These are phyloP conservation scores for Machimus rusticus DNA, from an alignment of 2,888 invertebrate species.

Conservation along the genomic window DNA sequence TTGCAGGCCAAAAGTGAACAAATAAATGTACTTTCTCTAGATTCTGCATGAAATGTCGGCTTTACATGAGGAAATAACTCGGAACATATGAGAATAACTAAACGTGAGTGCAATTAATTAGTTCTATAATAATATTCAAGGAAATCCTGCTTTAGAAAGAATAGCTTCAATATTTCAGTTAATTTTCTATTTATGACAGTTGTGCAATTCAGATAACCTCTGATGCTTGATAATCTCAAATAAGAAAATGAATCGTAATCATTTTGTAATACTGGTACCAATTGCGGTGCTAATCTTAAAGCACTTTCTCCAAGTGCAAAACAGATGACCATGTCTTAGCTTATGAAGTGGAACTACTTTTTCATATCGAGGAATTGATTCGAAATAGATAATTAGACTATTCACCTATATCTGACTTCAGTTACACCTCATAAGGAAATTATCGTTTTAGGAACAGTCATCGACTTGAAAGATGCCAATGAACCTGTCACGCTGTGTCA, in stretches of 20 bases:
- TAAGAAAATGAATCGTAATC: neutral
- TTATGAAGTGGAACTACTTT: neutral
- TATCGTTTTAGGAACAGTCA: neutral
- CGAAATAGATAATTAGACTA: neutral
- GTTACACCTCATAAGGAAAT: neutral
- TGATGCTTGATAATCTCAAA: neutral
- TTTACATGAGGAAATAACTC: neutral
- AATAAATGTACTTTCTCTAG: neutral
- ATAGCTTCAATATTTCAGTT: neutral
- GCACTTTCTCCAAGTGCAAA: neutral
- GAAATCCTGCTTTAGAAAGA: neutral
- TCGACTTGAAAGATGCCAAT: neutral
- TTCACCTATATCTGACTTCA: neutral
- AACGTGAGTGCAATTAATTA: neutral
- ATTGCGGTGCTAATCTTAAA: neutral
- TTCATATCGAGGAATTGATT: neutral
- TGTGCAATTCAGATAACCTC: neutral
- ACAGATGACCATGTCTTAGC: neutral
- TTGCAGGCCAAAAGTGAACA: neutral
- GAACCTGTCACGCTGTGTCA: neutral
- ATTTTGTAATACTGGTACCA: neutral
- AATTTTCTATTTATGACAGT: neutral
- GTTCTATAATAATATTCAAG: neutral
- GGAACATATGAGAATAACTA: neutral
- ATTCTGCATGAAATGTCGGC: neutral